A percentile compares a stretch with the other conserved stretches of the same genome.
Evolutionary conservation across 1,140 invertebrate species (phyloP).

Genomic region (Phthorimaea operculella): DNA sequence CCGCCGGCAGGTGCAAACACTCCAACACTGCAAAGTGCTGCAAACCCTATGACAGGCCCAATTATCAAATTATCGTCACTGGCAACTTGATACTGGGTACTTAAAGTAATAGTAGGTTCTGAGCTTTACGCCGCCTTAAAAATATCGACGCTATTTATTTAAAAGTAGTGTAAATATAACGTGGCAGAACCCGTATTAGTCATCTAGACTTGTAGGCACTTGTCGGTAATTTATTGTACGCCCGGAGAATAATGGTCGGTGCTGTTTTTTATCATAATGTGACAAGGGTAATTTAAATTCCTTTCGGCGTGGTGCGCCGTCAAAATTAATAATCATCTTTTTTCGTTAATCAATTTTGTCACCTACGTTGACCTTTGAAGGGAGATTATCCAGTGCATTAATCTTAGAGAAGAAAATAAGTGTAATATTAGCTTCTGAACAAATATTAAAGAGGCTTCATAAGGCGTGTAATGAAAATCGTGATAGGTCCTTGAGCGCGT

Average conservation of each 20-base stretch:
- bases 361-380: not conserved
- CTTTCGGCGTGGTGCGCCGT: constrained; percentile 13
- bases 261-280: constrained; percentile 19
- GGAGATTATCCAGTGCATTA: no score
- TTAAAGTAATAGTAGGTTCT: constrained; percentile 44
- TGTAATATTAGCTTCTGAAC: no score
- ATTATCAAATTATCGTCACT: constrained; percentile 57
- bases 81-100: constrained; percentile 52
- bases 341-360: constrained; percentile 4
- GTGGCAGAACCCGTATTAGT: constrained; percentile 35
- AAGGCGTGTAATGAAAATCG: no score
- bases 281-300: constrained; percentile 21
- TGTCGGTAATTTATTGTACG: constrained; percentile 24
- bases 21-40: constrained; percentile 9
- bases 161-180: constrained; percentile 47
- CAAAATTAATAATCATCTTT: constrained; percentile 16
- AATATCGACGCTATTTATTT: constrained; percentile 50
- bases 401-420: no score
- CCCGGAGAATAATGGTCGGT: constrained; percentile 20
- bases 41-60: constrained; percentile 37
- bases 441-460: no score
- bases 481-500: no score
- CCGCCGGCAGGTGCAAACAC: constrained; percentile 33
- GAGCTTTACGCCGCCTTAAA: constrained; percentile 39
- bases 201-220: constrained; percentile 17